Evolutionary conservation across 2,113 vertebrate genomes (phyloP).

Genomic region (Miniopterus natalensis): DNA sequence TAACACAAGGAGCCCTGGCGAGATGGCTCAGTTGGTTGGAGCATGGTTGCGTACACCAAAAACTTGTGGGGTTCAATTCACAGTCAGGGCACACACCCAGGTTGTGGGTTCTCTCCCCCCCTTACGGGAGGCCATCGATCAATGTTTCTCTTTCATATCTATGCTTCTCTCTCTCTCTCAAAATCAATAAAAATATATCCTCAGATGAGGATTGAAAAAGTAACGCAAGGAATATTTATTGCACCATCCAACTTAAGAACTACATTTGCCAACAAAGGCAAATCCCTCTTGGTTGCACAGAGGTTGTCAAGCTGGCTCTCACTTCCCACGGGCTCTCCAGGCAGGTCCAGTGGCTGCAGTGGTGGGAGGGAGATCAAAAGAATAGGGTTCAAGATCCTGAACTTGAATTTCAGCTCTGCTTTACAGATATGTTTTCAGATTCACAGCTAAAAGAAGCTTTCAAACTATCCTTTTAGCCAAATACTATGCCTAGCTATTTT

Average conservation of each 20-base stretch:
- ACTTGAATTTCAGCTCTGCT: conserved; percentile 44
- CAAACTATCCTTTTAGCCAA: conserved; percentile 44
- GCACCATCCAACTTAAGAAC: neutral
- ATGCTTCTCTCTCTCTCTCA: too few species aligned
- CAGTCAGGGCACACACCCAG: too few species aligned
- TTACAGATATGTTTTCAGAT: conserved; percentile 58
- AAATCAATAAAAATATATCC: too few species aligned
- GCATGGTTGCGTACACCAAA: too few species aligned
- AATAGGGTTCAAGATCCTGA: neutral
- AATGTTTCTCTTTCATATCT: too few species aligned
- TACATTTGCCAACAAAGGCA: neutral
- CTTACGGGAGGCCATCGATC: too few species aligned
- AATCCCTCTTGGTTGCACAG: neutral
- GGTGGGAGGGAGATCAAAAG: neutral
- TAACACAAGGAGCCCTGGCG: neutral
- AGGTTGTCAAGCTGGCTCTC: neutral
- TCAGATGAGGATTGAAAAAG: too few species aligned
- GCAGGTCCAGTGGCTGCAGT: neutral
- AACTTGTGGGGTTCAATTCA: too few species aligned
- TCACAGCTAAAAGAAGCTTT: conserved; percentile 43
- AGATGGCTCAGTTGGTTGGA: too few species aligned
- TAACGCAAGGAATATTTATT: neutral
- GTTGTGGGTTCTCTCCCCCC: too few species aligned
- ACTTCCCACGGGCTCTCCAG: neutral
- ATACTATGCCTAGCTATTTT: conserved; percentile 47